Evolutionary conservation across 1,140 invertebrate genomes (phyloP), one percentile per base, ranked within the genome.

Genomic region (Drosophila bipectinata): DNA sequence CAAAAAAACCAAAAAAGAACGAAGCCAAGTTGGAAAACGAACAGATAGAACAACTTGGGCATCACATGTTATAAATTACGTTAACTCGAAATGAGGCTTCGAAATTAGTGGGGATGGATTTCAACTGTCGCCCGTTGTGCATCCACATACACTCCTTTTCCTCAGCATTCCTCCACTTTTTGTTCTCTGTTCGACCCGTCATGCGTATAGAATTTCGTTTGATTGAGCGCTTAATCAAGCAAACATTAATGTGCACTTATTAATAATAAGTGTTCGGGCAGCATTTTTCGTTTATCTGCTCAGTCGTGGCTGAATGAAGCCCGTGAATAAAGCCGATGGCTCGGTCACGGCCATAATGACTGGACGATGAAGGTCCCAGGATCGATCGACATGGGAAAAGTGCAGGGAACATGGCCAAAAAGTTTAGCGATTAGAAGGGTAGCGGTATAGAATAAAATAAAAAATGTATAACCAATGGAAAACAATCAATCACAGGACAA

Each of bases 151-250:
- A 30, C 62, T 67, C 24, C 30, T 56, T 66, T 68, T 44, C 49
- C 15, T 62, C 48, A 18, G 24, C 45, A 48, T 60, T 34, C 55
- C 54, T 60, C 21, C 53, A 60, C 28, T 73, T 57, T 54, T 52
- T 67, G 77, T 63, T 62, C 34, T 49, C 44, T 58, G 77, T 63
- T 62, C 39, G 61, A 64, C 37, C 71, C 60, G 72, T 79, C 83
- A 88, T 87, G 83, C 83, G 83, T 82, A 83, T 87, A 88, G 83
- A 88, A 88, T 87, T 87, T 87, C 83, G 71, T 87, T 87, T 87
- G 83, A 87, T 87, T 87, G 83, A 87, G 79, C 83, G 83, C 76
- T 83, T 82, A 87, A 87, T 87, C 83, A 88, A 87, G 83, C 83
- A 79, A 87, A 88, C 83, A 87, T 82, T 88, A 87, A 83, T 87